Base-by-base conservation (phyloP, 2,888 invertebrate species). In the Andrena praecox region DNA sequence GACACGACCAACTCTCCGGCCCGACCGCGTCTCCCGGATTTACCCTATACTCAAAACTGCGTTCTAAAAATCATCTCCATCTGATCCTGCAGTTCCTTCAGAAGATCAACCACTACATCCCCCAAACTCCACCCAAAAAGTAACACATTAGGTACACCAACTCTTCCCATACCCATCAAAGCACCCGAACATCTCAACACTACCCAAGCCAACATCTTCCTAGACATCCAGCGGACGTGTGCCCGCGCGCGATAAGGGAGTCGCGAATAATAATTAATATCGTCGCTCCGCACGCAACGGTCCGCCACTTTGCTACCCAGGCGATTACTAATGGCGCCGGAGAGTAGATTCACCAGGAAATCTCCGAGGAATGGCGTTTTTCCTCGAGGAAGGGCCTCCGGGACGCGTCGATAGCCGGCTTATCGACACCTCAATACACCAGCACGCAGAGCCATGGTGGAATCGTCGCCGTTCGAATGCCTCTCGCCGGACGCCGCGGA, bases 401-500 rank as follows among this genome's bases (percentile, higher is more conserved):
- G 50, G 2, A 2, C 48, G n/a, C n/a, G 77, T 72, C 70, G 75
- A 71, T 76, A 52, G 59, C 64, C n/a, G 42, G 72, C 68, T 75
- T 80, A 75, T 82, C 82, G 81, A 76, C 75, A 67, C 52, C 27
- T 63, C 62, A 64, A 75, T 64, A 67, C 74, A 20, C 20, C 66
- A 48, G 54, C 62, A 67, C 78, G 66, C 48, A 29, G 29, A 50
- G 29, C 12, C 64, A 42, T n/a, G 29, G 31, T 20, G 67, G 35
- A 56, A 56, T 54, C 63, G 56, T 67, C 54, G 71, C 54, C 71
- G 62, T 54, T 66, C 24, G 73, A 62, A 59, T 27, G 77, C 60
- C 60, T 35, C 78, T 78, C 66, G 48, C 59, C 12, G 60, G 29
- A 16, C 33, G 16, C 59, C 27, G 72, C 52, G 64, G 60, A 81